Conservation (phyloP, 2,888 invertebrate species). For the Nineta flava region DNA sequence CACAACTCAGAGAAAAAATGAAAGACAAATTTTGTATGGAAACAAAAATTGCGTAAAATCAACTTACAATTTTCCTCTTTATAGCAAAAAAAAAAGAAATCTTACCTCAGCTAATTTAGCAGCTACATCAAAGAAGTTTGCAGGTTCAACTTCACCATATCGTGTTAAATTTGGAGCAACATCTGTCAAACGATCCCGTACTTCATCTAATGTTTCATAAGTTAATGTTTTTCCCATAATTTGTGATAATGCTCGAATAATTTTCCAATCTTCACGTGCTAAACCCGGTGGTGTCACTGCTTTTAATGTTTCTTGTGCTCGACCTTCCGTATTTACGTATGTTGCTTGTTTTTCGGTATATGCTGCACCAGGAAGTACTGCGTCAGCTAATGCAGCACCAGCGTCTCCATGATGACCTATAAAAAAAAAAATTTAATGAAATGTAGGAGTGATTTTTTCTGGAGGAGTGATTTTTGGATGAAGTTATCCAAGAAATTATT, state of each 20-base stretch:
- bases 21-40: too few relatives aligned
- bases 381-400: slow-evolving; percentile 85
- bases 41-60: too few relatives aligned
- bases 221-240: slow-evolving; percentile 48
- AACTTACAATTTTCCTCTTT: too few relatives aligned
- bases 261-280: slow-evolving; percentile 97
- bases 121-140: slow-evolving; percentile 72
- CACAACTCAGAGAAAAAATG: too few relatives aligned
- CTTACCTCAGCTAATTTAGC: slow-evolving; percentile 52
- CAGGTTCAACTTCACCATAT: slow-evolving; percentile 69
- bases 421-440: neutral
- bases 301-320: slow-evolving; percentile 76
- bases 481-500: neutral
- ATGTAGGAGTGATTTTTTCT: neutral
- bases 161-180: slow-evolving; percentile 78
- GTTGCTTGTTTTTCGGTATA: slow-evolving; percentile 98
- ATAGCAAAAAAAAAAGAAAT: too few relatives aligned
- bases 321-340: slow-evolving; percentile 95
- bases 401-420: slow-evolving; percentile 90
- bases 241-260: slow-evolving; percentile 90
- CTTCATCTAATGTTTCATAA: slow-evolving; percentile 73
- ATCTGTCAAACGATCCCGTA: slow-evolving; percentile 67
- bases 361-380: slow-evolving; percentile 87
- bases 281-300: slow-evolving; percentile 85
- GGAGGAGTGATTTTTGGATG: neutral